These are phyloP conservation scores for Turdus rufiventris DNA, from an alignment of 2,113 vertebrate species.

Conservation along the genomic window DNA sequence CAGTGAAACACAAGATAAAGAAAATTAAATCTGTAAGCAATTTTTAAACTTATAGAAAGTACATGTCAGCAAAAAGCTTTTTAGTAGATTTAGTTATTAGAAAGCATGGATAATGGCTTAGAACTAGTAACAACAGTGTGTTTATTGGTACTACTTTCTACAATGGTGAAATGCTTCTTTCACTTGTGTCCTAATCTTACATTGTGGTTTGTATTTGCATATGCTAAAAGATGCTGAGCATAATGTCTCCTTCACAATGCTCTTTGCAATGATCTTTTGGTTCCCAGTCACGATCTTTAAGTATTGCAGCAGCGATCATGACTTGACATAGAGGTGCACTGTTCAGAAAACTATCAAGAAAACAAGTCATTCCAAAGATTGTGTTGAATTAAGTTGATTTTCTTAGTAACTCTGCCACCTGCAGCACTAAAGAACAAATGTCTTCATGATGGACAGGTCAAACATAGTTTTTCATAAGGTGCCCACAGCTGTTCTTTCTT, in stretches of 20 bases:
- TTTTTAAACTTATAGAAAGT: background rate
- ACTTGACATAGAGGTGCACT: conserved; percentile 28
- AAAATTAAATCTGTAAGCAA: background rate
- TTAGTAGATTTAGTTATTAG: background rate
- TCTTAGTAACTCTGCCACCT: conserved; percentile 56
- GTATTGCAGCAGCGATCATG: background rate
- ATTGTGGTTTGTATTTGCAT: conserved; percentile 10
- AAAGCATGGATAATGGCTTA: background rate
- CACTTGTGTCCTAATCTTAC: background rate
- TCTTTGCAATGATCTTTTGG: background rate
- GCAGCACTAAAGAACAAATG: conserved; percentile 54
- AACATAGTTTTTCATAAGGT: conserved; percentile 49
- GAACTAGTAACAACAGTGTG: background rate
- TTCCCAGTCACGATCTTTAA: conserved; percentile 12
- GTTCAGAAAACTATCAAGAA: conserved; percentile 32
- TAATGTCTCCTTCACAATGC: conserved; percentile 1
- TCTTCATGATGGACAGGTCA: conserved; percentile 55
- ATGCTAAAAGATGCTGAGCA: background rate
- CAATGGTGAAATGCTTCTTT: background rate
- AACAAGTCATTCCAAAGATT: conserved; percentile 16
- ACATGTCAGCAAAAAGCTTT: background rate
- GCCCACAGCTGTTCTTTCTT: conserved; percentile 58
- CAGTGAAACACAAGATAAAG: background rate
- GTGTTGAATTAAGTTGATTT: conserved; percentile 38
- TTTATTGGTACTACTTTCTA: background rate